Evolutionary conservation across 2,888 invertebrate species (phyloP).

Genomic region (Nymphalis c-album): DNA sequence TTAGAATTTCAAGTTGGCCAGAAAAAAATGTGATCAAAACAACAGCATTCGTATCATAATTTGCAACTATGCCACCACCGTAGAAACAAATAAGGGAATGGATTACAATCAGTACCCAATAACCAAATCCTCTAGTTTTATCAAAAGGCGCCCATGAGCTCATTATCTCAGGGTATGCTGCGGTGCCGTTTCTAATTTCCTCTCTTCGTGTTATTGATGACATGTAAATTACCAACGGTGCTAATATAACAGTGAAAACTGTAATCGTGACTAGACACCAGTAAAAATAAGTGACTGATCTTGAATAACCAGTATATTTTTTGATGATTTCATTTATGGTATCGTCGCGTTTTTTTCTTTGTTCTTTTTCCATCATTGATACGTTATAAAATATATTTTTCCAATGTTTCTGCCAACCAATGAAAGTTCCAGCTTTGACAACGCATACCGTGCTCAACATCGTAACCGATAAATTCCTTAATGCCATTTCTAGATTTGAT

Average conservation of each 20-base stretch:
- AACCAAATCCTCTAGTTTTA: slow-evolving; percentile 57
- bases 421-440: slow-evolving; percentile 60
- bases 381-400: slow-evolving; percentile 54
- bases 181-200: slow-evolving; percentile 49
- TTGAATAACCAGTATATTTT: slow-evolving; percentile 60
- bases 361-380: slow-evolving; percentile 53
- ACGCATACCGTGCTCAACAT: slow-evolving; percentile 67
- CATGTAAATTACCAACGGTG: slow-evolving; percentile 57
- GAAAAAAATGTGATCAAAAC: slow-evolving; percentile 68
- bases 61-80: slow-evolving; percentile 67
- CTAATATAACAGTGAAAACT: slow-evolving; percentile 57
- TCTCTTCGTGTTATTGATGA: slow-evolving; percentile 47
- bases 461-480: slow-evolving; percentile 62
- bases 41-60: slow-evolving; percentile 66
- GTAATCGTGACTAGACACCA: slow-evolving; percentile 61
- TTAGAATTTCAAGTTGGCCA: slow-evolving; percentile 65
- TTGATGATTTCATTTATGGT: slow-evolving; percentile 46
- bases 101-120: slow-evolving; percentile 51
- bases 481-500: slow-evolving; percentile 53
- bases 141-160: slow-evolving; percentile 71
- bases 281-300: slow-evolving; percentile 61
- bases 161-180: slow-evolving; percentile 65
- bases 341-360: slow-evolving; percentile 49
- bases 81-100: slow-evolving; percentile 62
- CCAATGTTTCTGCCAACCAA: slow-evolving; percentile 62